Conservation (phyloP, 2,113 vertebrate genomes). For the Indri indri region DNA sequence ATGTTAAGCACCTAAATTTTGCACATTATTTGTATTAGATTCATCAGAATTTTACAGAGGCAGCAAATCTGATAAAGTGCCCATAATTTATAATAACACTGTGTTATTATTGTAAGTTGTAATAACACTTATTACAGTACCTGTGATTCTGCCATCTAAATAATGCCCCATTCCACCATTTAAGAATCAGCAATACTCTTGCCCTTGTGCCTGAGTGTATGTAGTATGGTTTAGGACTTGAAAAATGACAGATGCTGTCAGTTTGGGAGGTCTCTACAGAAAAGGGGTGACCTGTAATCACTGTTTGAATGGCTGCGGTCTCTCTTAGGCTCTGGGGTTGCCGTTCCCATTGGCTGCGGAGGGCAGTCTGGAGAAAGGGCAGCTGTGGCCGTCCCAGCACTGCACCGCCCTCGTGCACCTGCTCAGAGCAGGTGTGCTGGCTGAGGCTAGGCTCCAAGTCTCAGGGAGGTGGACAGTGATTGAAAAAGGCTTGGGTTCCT, state of each 20-base stretch:
- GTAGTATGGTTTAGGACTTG: neutral
- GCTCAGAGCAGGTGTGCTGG: neutral
- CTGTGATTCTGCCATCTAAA: neutral
- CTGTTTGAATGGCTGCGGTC: fast-evolving
- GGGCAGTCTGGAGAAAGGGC: neutral
- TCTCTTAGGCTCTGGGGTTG: neutral
- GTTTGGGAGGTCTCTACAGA: neutral
- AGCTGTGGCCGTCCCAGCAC: neutral
- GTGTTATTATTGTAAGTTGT: no score
- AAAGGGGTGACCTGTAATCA: neutral
- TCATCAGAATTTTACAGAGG: neutral
- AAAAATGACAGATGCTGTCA: neutral
- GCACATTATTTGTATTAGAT: neutral
- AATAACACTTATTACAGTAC: fast-evolving
- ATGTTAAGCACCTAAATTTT: neutral
- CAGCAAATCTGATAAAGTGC: neutral
- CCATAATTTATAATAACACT: no score
- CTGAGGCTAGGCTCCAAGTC: fast-evolving
- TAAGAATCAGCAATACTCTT: fast-evolving
- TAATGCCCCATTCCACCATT: neutral
- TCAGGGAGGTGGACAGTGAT: neutral
- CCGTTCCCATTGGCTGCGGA: neutral
- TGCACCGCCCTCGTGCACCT: neutral
- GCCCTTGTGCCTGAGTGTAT: neutral
- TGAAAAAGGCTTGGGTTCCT: no score